Base-by-base conservation (phyloP, 2,888 invertebrate genomes). In the Byasa hedistus region DNA sequence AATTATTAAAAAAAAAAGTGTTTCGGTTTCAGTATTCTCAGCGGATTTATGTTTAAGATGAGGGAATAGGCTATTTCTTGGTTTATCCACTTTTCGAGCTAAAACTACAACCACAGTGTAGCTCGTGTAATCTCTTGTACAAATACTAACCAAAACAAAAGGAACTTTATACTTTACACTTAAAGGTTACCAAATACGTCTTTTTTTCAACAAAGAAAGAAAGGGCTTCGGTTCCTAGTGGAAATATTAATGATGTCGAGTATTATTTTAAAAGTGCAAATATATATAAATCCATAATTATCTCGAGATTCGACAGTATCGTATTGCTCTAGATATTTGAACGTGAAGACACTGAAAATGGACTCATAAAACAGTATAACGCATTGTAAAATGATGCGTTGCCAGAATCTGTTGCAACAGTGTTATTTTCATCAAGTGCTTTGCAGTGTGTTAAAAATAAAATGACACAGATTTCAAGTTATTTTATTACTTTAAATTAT, bases 341-440 rank as follows among this genome's bases (percentile, higher is more conserved):
- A n/a, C 48, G 52, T 3, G 22, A 54, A 54, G 4, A 54, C 0
- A 21, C 22, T 54, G 21, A 54, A 54, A 22, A 54, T 22, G 15
- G 52, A 23, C 52, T 22, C 52, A 22, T 54, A 22, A 54, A 54
- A 54, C 48, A 12, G 3, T 22, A 54, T 8, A 58, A 60, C 22
- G 54, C 54, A 54, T 51, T 52, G 57, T 44, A 39, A 58, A 57
- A 52, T 62, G 57, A 58, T 54, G 27, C 32, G 19, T 66, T 62
- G 66, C 66, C 66, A 62, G 57, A 48, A 54, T n/a, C 24, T 58
- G 54, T 66, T 62, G 66, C 58, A 62, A 61, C 58, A 54, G 21
- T 15, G 27, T 58, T 32, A 58, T 58, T 62, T 36, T 61, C 19
- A 58, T 64, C 19, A 57, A 58, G n/a, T 21, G n/a, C 17, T 12